These are phyloP conservation scores for Anagyrus pseudococci DNA, from an alignment of 2,888 invertebrate genomes.

Conservation along the genomic window DNA sequence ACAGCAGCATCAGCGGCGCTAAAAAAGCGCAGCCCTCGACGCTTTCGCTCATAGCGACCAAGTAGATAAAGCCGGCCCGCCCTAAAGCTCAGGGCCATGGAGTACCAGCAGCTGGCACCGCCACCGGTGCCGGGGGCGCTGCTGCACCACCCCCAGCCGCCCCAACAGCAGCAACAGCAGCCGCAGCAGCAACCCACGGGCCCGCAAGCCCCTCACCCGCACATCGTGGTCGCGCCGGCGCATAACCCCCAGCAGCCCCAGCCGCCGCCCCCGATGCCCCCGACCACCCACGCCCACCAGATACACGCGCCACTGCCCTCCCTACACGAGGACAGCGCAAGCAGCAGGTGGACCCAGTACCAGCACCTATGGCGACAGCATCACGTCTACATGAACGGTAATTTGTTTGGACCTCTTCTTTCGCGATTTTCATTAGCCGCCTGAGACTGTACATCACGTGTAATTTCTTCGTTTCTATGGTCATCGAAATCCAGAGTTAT, in stretches of 20 bases:
- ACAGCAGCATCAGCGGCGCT: neutral
- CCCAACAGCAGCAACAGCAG: slow-evolving; percentile 47
- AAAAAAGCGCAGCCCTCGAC: neutral
- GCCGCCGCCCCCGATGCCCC: slow-evolving; percentile 67
- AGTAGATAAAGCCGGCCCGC: slow-evolving; percentile 37
- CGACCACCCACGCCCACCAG: slow-evolving; percentile 69
- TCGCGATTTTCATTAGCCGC: too few relatives aligned
- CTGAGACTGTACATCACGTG: too few relatives aligned
- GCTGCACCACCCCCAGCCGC: slow-evolving; percentile 56
- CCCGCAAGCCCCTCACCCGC: slow-evolving; percentile 53
- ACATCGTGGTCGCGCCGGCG: slow-evolving; percentile 57
- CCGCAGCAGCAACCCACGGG: slow-evolving; percentile 42
- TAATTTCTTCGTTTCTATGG: too few relatives aligned
- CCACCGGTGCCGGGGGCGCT: slow-evolving; percentile 58
- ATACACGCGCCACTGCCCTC: slow-evolving; percentile 71
- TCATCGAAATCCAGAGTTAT: too few relatives aligned
- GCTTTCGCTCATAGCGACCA: neutral
- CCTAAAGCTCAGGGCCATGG: slow-evolving; percentile 48
- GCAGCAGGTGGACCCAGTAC: slow-evolving; percentile 74
- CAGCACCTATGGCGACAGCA: slow-evolving; percentile 80
- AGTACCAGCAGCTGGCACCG: slow-evolving; percentile 65
- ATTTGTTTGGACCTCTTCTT: too few relatives aligned
- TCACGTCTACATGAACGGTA: slow-evolving; percentile 80
- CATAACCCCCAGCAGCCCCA: slow-evolving; percentile 54
- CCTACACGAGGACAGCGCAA: slow-evolving; percentile 67